Conservation (phyloP, 2,888 invertebrate genomes). For the Ctena decussata region DNA sequence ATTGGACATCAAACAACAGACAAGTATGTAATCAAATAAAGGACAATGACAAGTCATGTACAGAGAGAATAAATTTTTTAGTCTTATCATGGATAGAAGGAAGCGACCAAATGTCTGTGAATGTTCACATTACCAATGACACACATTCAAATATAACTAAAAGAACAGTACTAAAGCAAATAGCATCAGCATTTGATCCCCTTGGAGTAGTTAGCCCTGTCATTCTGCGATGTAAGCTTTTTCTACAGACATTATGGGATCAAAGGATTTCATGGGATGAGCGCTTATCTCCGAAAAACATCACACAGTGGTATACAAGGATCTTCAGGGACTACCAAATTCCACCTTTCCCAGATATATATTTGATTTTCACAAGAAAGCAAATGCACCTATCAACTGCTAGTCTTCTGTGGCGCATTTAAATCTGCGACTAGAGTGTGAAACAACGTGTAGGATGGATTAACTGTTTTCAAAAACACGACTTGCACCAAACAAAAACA, state of each 20-base stretch:
- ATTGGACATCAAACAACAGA: constrained; percentile 41
- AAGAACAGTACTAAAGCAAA: background rate
- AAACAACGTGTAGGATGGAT: background rate
- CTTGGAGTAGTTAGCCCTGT: background rate
- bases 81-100: constrained; percentile 28
- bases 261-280: constrained; percentile 23
- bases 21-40: background rate
- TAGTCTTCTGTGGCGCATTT: constrained; percentile 27
- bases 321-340: background rate
- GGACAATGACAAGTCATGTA: background rate
- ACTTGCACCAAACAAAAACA: constrained; percentile 20
- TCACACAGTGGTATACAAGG: background rate
- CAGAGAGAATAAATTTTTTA: background rate
- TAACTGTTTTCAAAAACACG: constrained; percentile 36
- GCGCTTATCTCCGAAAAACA: background rate
- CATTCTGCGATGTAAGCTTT: constrained; percentile 11
- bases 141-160: background rate
- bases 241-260: constrained; percentile 21
- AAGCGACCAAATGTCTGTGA: background rate
- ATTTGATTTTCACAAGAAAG: background rate
- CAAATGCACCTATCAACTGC: background rate
- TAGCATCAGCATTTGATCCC: background rate
- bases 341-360: background rate
- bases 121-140: background rate
- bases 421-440: background rate